Evolutionary conservation across 2,888 invertebrate genomes (phyloP).

Genomic region (Trissoscelio sp.): DNA sequence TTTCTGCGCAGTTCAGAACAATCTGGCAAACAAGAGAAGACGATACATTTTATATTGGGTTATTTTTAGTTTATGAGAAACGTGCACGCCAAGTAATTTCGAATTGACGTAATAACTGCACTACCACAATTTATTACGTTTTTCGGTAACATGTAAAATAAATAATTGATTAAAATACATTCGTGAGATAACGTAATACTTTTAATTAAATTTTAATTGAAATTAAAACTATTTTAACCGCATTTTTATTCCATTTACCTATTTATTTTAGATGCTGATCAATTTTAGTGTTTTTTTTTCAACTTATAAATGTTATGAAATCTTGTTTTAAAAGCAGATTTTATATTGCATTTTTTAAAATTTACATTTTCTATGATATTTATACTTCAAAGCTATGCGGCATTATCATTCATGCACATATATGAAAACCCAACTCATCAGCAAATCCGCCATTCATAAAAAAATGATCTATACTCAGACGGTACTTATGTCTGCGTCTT

Average conservation of each 20-base stretch:
- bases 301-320: background rate
- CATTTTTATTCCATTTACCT: too few relatives aligned
- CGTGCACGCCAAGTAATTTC: conserved; percentile 59
- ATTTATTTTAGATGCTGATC: too few relatives aligned
- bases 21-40: conserved; percentile 59
- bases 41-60: conserved; percentile 53
- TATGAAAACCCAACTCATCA: conserved; percentile 24
- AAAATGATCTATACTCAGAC: conserved; percentile 52
- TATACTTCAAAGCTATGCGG: background rate
- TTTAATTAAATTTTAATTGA: background rate
- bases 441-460: conserved; percentile 35
- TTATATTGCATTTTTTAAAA: background rate
- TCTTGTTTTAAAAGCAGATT: background rate
- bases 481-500: conserved; percentile 20
- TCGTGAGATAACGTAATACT: conserved; percentile 3
- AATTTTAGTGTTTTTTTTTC: background rate
- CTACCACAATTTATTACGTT: conserved; percentile 19
- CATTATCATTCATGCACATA: background rate
- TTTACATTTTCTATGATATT: background rate
- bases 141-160: conserved; percentile 11
- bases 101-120: conserved; percentile 47
- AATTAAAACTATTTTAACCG: background rate
- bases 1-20: conserved; percentile 30
- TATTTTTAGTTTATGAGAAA: conserved; percentile 62
- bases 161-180: conserved; percentile 18